Base-by-base conservation (phyloP, 1,140 invertebrate species). In the Polypedilum vanderplanki region DNA sequence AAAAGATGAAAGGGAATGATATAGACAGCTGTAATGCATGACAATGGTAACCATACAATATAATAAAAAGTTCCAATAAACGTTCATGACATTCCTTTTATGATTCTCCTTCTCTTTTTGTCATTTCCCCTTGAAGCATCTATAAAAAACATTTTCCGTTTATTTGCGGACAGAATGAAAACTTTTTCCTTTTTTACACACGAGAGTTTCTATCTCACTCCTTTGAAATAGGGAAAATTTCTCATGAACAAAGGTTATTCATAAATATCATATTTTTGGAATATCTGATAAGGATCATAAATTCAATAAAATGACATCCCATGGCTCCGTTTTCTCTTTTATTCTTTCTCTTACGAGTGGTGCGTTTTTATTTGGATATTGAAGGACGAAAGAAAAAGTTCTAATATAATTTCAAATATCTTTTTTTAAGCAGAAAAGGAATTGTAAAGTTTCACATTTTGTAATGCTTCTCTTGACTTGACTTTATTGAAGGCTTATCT, bases 221-320 rank as follows among this genome's bases (percentile, higher is more conserved):
- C n/a, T 57, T 70, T 70, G 8, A 22, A 70, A 67, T 67, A 8
- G 1, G 65, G 10, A 22, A 70, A 70, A 57, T 15, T 57, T 57
- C n/a, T 15, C 46, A 57, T 57, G 46, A 57, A 57, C 46, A 22
- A 70, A 70, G 65, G 65, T 18, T 20, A 70, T 57, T 57, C 46
- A 57, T 57, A 57, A 57, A 57, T 57, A 57, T 57, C 46, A 57
- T 57, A 57, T 70, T 22, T 70, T 70, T 2, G 65, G 17, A 70
- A 22, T 20, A 70, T 70, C 17, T 20, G 65, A 70, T 70, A 70
- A 70, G 65, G 65, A 70, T 70, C 65, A 70, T 70, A 70, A 70
- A 70, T 70, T 70, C 65, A 70, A 70, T 70, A 70, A 70, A 70
- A 70, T 70, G 65, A 70, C 65, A 70, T 70, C 20, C 65, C 20